Conservation (phyloP, 1,140 invertebrate genomes). For the Pectinophora gossypiella region DNA sequence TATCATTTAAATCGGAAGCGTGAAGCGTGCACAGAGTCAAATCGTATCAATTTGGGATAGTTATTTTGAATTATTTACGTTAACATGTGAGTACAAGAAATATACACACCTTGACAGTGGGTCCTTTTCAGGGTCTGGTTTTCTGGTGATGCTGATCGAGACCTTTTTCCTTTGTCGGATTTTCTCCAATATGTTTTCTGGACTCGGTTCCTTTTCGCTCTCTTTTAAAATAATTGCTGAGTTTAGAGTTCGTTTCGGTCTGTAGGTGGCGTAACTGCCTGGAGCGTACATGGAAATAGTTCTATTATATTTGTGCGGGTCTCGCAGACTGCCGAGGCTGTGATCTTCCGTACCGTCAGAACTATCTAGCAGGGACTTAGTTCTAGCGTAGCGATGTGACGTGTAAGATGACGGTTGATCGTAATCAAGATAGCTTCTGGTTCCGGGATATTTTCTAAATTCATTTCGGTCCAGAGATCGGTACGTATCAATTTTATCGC, state of each 20-base stretch:
- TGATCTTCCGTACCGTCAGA: slow-evolving; percentile 44
- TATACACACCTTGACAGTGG: slow-evolving; percentile 66
- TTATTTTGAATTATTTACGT: slow-evolving; percentile 70
- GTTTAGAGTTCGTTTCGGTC: slow-evolving; percentile 66
- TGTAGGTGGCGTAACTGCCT: slow-evolving; percentile 69
- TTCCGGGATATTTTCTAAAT: slow-evolving; percentile 57
- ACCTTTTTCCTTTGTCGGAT: slow-evolving; percentile 68
- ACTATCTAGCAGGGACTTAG: slow-evolving; percentile 65
- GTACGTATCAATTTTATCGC: slow-evolving; percentile 63
- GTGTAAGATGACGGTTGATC: slow-evolving; percentile 58
- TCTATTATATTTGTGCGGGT: slow-evolving; percentile 62
- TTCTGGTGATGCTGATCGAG: slow-evolving; percentile 67
- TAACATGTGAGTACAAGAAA: slow-evolving; percentile 40
- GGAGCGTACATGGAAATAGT: slow-evolving; percentile 68
- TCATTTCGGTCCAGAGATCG: slow-evolving; percentile 67
- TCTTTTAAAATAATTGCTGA: slow-evolving; percentile 71
- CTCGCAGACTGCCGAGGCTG: slow-evolving; percentile 37
- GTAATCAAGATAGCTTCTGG: slow-evolving; percentile 57
- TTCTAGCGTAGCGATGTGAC: slow-evolving; percentile 58
- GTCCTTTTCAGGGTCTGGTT: slow-evolving; percentile 58
- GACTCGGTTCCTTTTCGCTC: slow-evolving; percentile 64
- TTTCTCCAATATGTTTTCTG: slow-evolving; percentile 72
- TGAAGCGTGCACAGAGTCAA: slow-evolving; percentile 71
- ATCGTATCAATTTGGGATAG: slow-evolving; percentile 53
- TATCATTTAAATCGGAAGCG: slow-evolving; percentile 63